phyloP scores from a whole-genome alignment of 2,888 invertebrate genomes.

The Melolontha melolontha region DNA sequence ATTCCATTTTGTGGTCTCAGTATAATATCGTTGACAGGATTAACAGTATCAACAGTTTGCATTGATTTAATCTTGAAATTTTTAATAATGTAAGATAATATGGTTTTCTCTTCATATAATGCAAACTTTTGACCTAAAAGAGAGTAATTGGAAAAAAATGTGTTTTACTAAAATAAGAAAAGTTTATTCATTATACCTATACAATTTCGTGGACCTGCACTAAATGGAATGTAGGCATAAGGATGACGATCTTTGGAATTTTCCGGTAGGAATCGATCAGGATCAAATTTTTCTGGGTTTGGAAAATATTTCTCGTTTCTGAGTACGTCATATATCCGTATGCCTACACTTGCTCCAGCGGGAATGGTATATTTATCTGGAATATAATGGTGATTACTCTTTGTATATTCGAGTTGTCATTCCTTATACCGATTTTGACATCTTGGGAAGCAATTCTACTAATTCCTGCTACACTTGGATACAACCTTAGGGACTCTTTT shows the following conservation, averaged over 20 bases:
- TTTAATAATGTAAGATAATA: slow-evolving; percentile 20
- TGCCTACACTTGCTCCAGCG: not conserved
- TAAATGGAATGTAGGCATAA: slow-evolving; percentile 80
- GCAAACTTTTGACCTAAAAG: slow-evolving; percentile 27
- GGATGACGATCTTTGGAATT: slow-evolving; percentile 77
- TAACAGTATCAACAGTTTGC: slow-evolving; percentile 16
- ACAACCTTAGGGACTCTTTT: slow-evolving; percentile 32
- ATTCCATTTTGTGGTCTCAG: slow-evolving; percentile 6
- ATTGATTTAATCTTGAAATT: slow-evolving; percentile 23
- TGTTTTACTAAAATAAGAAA: no score
- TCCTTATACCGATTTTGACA: slow-evolving; percentile 17
- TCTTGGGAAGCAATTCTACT: slow-evolving; percentile 12
- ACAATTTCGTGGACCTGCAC: slow-evolving; percentile 80
- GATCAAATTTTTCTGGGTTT: slow-evolving; percentile 74
- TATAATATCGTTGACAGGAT: slow-evolving; percentile 4
- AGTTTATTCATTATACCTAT: slow-evolving; percentile 59
- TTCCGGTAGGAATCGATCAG: slow-evolving; percentile 78
- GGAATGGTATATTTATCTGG: no score
- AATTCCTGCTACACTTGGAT: slow-evolving; percentile 21
- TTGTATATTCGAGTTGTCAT: not conserved
- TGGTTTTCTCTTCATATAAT: slow-evolving; percentile 20
- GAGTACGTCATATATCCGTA: slow-evolving; percentile 66
- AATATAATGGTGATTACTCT: no score
- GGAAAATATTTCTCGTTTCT: slow-evolving; percentile 73
- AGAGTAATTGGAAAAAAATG: not conserved